Base-by-base conservation (phyloP, 2,888 invertebrate genomes). In the Diaprepes abbreviatus region DNA sequence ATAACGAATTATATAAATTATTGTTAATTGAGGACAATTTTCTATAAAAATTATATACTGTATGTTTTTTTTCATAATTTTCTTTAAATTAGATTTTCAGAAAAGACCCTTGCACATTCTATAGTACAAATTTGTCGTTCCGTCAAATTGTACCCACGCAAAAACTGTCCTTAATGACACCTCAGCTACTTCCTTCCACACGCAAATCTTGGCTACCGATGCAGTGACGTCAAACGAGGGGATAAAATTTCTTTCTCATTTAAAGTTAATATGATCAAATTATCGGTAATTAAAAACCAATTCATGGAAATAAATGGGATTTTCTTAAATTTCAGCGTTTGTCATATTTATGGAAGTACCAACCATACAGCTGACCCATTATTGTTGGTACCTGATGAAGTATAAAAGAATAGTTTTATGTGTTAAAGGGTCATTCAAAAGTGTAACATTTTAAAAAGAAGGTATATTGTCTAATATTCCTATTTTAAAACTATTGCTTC, bases 391-490 rank as follows among this genome's bases (percentile, higher is more conserved):
- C 21, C 7, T n/a, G 5, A 19, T 12, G n/a, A n/a, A 9, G 14
- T 50, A 50, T 50, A 50, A 28, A 50, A 50, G 28, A 28, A 28
- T 10, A 12, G 9, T 14, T 28, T 50, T 50, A 16, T 28, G 10
- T 6, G 28, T 9, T 24, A 7, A 14, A 1, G 28, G 48, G 16
- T 50, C 48, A 50, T 50, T 31, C 14, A 28, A 28, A 14, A 9
- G 14, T 3, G 3, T 45, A 28, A 0, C 12, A 7, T 28, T n/a
- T 12, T 14, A 50, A 24, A 28, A 28, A 7, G 28, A 24, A 28
- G 10, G 3, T 9, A 7, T 35, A n/a, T 10, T 24, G 24, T 24
- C 24, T 24, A 81, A 24, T n/a, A n/a, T n/a, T n/a, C n/a, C n/a
- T n/a, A n/a, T n/a, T n/a, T n/a, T n/a, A n/a, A n/a, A n/a, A n/a